These are phyloP conservation scores for Drosophila murphyi DNA, from an alignment of 1,140 invertebrate genomes.

Conservation along the genomic window DNA sequence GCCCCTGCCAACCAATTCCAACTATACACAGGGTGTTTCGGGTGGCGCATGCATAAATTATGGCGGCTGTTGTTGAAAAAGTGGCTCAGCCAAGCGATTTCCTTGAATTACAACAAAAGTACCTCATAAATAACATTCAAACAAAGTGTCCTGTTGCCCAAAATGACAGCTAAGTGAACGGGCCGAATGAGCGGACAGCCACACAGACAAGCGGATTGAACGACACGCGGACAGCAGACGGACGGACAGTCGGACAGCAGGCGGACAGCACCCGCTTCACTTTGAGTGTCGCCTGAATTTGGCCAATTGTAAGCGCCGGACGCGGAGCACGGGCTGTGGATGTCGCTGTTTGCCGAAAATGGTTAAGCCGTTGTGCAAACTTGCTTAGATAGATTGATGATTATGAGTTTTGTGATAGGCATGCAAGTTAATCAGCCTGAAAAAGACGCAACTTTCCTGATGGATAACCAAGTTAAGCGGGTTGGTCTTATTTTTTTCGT, in stretches of 20 bases:
- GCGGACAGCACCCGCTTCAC: slow-evolving; percentile 6
- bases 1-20: neutral
- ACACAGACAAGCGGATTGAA: too few relatives aligned
- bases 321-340: slow-evolving; percentile 7
- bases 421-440: slow-evolving; percentile 49
- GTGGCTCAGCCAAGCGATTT: slow-evolving; percentile 61
- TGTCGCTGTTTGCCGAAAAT: slow-evolving; percentile 11
- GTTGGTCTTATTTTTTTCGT: slow-evolving; percentile 1
- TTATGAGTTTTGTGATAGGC: slow-evolving; percentile 48
- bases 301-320: slow-evolving; percentile 25
- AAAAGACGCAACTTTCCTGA: slow-evolving; percentile 31
- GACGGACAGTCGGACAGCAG: slow-evolving; percentile 1
- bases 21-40: slow-evolving; percentile 8
- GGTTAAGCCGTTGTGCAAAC: slow-evolving; percentile 40
- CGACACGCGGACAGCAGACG: neutral
- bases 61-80: slow-evolving; percentile 37
- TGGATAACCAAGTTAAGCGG: slow-evolving; percentile 39
- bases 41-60: slow-evolving; percentile 66
- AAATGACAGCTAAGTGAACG: slow-evolving; percentile 33
- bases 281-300: slow-evolving; percentile 15
- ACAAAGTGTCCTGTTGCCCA: slow-evolving; percentile 73
- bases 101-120: slow-evolving; percentile 80
- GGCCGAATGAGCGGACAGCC: neutral
- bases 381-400: slow-evolving; percentile 48
- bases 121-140: slow-evolving; percentile 78